Percentiles rank a stretch among this genome's conserved stretches.
These are phyloP conservation scores for Catharus fuscescens DNA, from an alignment of 2,113 vertebrate genomes.

Conservation along the genomic window DNA sequence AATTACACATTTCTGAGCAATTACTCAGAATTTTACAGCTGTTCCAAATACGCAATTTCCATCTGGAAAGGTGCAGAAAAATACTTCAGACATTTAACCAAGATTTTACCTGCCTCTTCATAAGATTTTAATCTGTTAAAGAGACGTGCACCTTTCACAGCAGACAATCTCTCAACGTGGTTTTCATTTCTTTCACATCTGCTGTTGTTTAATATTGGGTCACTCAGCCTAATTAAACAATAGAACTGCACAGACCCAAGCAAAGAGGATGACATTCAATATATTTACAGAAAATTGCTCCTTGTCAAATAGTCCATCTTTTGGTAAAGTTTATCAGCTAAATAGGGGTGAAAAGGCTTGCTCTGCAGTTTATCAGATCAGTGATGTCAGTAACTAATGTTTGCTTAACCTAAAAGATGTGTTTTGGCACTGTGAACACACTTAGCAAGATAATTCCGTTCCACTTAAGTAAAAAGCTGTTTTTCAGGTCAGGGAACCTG, in stretches of 20 bases:
- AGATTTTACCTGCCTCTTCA: background rate
- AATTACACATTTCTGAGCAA: background rate
- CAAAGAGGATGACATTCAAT: slow-evolving; percentile 44
- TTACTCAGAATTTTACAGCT: background rate
- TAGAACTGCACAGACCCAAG: slow-evolving; percentile 38
- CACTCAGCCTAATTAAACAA: slow-evolving; percentile 59
- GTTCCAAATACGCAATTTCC: background rate
- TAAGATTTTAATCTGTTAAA: background rate
- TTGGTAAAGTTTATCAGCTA: slow-evolving; percentile 60
- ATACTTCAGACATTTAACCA: background rate
- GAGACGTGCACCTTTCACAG: background rate
- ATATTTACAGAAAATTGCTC: slow-evolving; percentile 71
- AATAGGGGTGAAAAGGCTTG: slow-evolving; percentile 74
- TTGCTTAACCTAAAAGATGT: slow-evolving; percentile 75
- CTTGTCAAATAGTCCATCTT: slow-evolving; percentile 57
- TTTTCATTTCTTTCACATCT: slow-evolving; percentile 27
- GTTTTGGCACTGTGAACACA: slow-evolving; percentile 62
- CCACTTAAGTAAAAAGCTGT: slow-evolving; percentile 33
- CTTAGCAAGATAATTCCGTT: slow-evolving; percentile 36
- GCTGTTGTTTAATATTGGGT: slow-evolving; percentile 35
- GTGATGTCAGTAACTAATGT: slow-evolving; percentile 56
- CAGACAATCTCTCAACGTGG: background rate
- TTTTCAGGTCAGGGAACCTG: slow-evolving; percentile 40
- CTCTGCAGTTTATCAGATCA: slow-evolving; percentile 62
- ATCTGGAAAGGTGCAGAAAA: background rate